phyloP scores from a whole-genome alignment of 2,888 invertebrate species.

The Troides oblongomaculatus region DNA sequence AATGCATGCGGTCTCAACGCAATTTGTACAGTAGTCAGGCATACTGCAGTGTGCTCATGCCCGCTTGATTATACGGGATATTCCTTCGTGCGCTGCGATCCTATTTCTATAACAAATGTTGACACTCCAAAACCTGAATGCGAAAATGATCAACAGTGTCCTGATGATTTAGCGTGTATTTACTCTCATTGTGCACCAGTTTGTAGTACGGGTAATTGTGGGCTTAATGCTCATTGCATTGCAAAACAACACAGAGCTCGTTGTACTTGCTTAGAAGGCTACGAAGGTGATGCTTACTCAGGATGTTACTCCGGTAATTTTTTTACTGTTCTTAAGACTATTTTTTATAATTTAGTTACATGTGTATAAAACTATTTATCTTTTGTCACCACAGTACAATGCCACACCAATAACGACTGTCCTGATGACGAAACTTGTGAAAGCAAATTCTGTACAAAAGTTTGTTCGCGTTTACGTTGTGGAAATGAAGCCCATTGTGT shows the following conservation, averaged over 20 bases:
- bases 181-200: slow-evolving; percentile 87
- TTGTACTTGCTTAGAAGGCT: slow-evolving; percentile 90
- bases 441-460: slow-evolving; percentile 88
- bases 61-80: slow-evolving; percentile 88
- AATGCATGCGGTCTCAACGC: slow-evolving; percentile 92
- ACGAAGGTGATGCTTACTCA: slow-evolving; percentile 90
- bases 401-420: slow-evolving; percentile 91
- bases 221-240: slow-evolving; percentile 88
- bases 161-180: slow-evolving; percentile 90
- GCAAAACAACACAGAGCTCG: slow-evolving; percentile 89
- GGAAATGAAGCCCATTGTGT: slow-evolving; percentile 89
- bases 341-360: slow-evolving; percentile 4
- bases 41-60: slow-evolving; percentile 91
- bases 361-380: slow-evolving; percentile 11
- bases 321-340: neutral
- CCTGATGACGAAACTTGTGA: slow-evolving; percentile 90
- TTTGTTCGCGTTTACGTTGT: slow-evolving; percentile 89
- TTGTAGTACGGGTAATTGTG: slow-evolving; percentile 86
- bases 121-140: slow-evolving; percentile 86
- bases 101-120: slow-evolving; percentile 49
- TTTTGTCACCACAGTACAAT: slow-evolving; percentile 82
- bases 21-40: slow-evolving; percentile 85
- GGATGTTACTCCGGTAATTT: slow-evolving; percentile 85
- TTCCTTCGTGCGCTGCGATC: slow-evolving; percentile 86
- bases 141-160: slow-evolving; percentile 86